Base-by-base conservation (phyloP, 2,888 invertebrate species). In the Trissolcus japonicus region DNA sequence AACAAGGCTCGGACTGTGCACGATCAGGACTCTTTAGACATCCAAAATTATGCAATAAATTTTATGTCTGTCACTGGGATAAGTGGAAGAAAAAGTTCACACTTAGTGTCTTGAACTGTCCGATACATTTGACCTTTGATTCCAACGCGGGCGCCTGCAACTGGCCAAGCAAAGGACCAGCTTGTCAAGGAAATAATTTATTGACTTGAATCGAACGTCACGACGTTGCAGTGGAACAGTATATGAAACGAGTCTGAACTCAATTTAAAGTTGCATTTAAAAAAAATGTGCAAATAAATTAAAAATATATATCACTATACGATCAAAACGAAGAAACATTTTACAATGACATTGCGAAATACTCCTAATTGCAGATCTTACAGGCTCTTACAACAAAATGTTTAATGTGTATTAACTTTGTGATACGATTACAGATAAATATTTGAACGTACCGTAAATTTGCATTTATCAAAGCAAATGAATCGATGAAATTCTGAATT, bases 61-160 rank as follows among this genome's bases (percentile, higher is more conserved):
- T 95, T 91, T 95, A 95, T 85, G 93, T 94, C 40, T 95, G 95
- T 86, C 92, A 94, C 87, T 95, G 94, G 94, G 95, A 95, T 86
- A 92, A 93, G 79, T 93, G 92, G 85, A 94, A 95, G 84, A 92
- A 94, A 81, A 91, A 92, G 81, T 95, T 93, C 86, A 94, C 94
- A 1, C 90, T 95, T 6, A 94, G 94, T 84, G 91, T 94, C 1
- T 94, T 95, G 88, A 94, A 94, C 84, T 95, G 95, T 83, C 95
- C 95, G 0, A 92, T 95, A 13, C 94, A 94, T 85, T 90, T 95
- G 59, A 94, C 94, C 56, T 95, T 95, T 83, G 95, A 95, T 86
- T 91, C 92, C 17, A 92, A 90, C 67, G 90, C 94, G 82, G 93
- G 94, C n/a, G 95, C 95, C 56, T 95, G 95, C 83, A 95, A 95